These are phyloP conservation scores for Urocynchramus pylzowi DNA, from an alignment of 2,113 vertebrate genomes.

Conservation along the genomic window DNA sequence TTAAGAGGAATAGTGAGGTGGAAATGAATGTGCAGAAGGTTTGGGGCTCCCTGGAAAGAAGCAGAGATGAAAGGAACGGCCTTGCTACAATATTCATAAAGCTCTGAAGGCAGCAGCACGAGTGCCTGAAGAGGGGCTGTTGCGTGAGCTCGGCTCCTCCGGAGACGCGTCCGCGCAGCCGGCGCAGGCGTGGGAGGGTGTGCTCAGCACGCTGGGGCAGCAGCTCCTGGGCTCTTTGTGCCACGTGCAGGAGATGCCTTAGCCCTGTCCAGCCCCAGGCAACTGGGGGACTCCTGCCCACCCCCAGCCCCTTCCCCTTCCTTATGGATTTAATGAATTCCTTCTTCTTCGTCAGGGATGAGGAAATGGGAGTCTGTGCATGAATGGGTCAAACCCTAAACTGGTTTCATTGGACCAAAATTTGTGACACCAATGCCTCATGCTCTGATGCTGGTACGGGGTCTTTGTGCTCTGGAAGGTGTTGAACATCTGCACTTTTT, in stretches of 20 bases:
- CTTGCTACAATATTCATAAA: slow-evolving; percentile 64
- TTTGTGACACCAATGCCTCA: background rate
- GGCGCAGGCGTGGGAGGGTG: background rate
- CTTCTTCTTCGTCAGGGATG: background rate
- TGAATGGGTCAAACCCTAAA: background rate
- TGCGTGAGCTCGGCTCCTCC: background rate
- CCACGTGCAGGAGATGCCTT: rapidly evolving
- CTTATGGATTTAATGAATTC: background rate
- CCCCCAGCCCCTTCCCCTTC: background rate
- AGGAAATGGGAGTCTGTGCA: background rate
- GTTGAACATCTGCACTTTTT: background rate
- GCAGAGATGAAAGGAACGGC: slow-evolving; percentile 12
- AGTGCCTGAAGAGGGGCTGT: background rate
- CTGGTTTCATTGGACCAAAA: background rate
- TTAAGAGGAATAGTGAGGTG: slow-evolving; percentile 41
- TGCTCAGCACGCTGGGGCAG: background rate
- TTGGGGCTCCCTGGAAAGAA: slow-evolving; percentile 48
- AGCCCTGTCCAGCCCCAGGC: background rate
- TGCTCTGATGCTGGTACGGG: background rate
- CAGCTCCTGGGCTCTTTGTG: background rate
- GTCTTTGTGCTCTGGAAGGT: background rate
- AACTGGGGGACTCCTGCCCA: rapidly evolving
- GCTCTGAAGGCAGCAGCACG: background rate
- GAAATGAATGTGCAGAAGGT: slow-evolving; percentile 50
- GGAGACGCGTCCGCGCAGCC: background rate